A percentile compares a stretch with the other conserved stretches of the same genome.
Conservation (phyloP, 2,888 invertebrate genomes). For the Acanthosepion esculentum region DNA sequence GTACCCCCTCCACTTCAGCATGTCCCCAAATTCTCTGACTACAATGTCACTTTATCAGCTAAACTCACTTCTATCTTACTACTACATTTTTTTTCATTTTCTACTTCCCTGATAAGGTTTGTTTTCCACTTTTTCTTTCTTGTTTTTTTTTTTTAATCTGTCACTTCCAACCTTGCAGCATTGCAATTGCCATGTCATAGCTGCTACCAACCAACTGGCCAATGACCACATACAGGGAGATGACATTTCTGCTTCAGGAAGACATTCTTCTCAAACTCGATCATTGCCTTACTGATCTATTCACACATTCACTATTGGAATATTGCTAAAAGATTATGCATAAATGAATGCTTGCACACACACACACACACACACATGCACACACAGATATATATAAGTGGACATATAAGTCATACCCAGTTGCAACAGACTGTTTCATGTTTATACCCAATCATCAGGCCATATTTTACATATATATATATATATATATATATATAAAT, state of each 20-base stretch:
- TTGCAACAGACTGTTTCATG: no score
- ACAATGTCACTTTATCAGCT: constrained; percentile 5
- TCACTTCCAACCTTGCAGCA: background rate
- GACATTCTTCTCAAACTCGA: background rate
- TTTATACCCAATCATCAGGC: no score
- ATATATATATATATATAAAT: no score
- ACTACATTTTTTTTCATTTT: background rate
- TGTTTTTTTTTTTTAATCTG: background rate
- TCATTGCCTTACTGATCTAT: background rate
- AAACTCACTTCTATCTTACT: background rate
- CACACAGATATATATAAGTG: background rate
- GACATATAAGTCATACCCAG: background rate
- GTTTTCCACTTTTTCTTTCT: background rate
- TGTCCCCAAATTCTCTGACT: background rate
- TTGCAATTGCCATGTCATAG: background rate
- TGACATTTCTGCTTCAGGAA: background rate
- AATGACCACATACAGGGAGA: constrained; percentile 14
- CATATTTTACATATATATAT: no score
- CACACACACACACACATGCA: background rate
- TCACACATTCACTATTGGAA: background rate
- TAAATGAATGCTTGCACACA: background rate
- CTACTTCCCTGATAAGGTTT: background rate
- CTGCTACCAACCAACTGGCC: constrained; percentile 4
- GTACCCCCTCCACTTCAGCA: background rate
- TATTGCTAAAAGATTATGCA: background rate